Conservation (phyloP, 2,113 vertebrate species). For the Loxodonta africana region DNA sequence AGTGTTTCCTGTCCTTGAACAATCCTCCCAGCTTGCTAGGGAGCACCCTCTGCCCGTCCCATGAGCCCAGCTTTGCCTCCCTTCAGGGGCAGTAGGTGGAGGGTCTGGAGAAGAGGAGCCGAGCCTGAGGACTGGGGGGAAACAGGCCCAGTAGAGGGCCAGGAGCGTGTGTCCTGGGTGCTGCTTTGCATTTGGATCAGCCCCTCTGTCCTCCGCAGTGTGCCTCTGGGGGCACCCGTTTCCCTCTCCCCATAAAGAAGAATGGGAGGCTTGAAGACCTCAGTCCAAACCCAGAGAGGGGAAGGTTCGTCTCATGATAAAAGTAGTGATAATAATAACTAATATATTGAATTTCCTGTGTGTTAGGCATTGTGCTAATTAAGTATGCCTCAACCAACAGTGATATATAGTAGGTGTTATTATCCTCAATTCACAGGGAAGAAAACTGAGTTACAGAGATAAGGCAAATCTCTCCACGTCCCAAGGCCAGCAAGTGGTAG, state of each 20-base stretch:
- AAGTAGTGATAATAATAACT: neutral
- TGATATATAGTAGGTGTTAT: neutral
- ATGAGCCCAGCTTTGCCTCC: neutral
- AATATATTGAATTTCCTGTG: neutral
- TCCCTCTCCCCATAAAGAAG: neutral
- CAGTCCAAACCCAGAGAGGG: too few relatives aligned
- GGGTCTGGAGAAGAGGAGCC: neutral
- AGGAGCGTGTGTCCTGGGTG: rapidly evolving
- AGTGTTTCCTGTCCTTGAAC: neutral
- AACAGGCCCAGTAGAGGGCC: neutral
- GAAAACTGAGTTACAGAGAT: too few relatives aligned
- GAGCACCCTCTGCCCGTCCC: neutral
- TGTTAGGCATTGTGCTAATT: neutral
- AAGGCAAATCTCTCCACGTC: neutral
- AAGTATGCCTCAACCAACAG: neutral
- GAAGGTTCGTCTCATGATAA: neutral
- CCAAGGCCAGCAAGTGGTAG: neutral
- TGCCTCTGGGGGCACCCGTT: neutral
- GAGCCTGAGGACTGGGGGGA: neutral
- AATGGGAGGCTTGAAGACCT: neutral
- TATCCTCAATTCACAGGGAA: too few relatives aligned
- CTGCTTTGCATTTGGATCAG: neutral
- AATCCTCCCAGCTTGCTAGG: neutral
- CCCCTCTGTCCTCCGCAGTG: neutral
- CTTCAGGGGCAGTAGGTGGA: neutral